Percentiles rank a stretch among this genome's conserved stretches.
Conservation (phyloP, 1,140 invertebrate genomes). For the Drosophila nebulosa region DNA sequence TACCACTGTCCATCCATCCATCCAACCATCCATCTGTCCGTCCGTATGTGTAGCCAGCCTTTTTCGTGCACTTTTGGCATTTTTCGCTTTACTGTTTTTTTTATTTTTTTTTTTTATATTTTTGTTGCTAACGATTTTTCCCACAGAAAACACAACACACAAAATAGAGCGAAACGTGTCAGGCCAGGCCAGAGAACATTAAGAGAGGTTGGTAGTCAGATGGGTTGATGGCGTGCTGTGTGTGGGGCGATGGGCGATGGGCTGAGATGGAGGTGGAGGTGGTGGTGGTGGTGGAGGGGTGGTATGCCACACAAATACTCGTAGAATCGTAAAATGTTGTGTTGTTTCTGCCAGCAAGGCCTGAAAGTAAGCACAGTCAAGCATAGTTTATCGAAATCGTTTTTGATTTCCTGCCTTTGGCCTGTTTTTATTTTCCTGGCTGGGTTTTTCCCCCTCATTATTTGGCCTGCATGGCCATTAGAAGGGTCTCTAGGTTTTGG, state of each 20-base stretch:
- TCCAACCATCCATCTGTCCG: background rate
- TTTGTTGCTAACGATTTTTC: constrained; percentile 76
- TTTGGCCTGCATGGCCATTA: constrained; percentile 8
- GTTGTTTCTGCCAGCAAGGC: constrained; percentile 4
- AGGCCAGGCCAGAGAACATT: constrained; percentile 12
- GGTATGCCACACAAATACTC: constrained; percentile 23
- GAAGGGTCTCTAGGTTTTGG: constrained; percentile 16
- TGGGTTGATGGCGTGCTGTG: background rate
- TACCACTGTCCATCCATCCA: background rate
- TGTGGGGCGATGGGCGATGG: background rate
- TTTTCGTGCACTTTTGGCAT: constrained; percentile 69
- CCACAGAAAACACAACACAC: constrained; percentile 34
- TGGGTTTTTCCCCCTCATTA: constrained; percentile 13
- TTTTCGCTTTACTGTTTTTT: constrained; percentile 41
- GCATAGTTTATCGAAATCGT: constrained; percentile 52
- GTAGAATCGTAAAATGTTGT: constrained; percentile 39
- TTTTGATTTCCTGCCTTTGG: constrained; percentile 60
- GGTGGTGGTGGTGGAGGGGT: constrained; percentile 1
- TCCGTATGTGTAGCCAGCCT: constrained; percentile 5
- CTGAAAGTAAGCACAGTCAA: constrained; percentile 51
- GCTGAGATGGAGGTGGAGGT: constrained; percentile 1
- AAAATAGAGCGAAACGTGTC: constrained; percentile 39
- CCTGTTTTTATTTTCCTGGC: constrained; percentile 25
- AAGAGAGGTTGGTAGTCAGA: background rate
- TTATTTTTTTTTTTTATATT: constrained; percentile 33